A percentile compares a stretch with the other conserved stretches of the same genome.
phyloP scores from a whole-genome alignment of 2,888 invertebrate genomes.

The Drosophila lutescens region DNA sequence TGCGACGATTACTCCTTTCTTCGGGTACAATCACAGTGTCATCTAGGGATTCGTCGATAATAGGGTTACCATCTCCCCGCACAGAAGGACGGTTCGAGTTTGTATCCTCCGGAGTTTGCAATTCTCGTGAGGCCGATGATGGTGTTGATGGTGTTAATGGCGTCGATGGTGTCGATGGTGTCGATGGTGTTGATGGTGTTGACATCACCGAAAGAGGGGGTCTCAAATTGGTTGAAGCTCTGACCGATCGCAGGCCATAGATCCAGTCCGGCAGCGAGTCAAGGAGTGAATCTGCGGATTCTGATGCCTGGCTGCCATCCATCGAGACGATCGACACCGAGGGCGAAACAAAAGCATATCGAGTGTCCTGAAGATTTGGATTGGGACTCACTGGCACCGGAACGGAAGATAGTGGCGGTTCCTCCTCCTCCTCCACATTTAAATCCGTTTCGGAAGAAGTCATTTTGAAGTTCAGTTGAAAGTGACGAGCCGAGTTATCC shows the following conservation, averaged over 20 bases:
- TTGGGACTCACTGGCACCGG: slow-evolving; percentile 8
- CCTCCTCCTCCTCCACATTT: neutral
- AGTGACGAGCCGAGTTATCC: neutral
- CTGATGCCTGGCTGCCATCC: slow-evolving; percentile 3
- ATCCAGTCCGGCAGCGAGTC: neutral
- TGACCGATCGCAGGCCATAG: slow-evolving; percentile 7
- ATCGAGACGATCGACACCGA: slow-evolving; percentile 14
- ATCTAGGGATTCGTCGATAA: too few species aligned
- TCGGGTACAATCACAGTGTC: too few species aligned
- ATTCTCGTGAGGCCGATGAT: too few species aligned
- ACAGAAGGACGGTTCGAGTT: too few species aligned
- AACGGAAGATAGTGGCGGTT: neutral
- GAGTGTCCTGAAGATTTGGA: neutral
- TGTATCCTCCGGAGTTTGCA: too few species aligned
- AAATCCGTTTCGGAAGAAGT: slow-evolving; percentile 3
- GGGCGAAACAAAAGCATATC: neutral
- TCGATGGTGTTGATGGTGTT: neutral
- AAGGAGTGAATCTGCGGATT: neutral
- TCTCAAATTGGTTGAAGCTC: slow-evolving; percentile 19
- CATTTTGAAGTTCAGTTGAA: neutral
- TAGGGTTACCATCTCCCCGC: too few species aligned
- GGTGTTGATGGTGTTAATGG: neutral
- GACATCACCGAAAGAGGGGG: neutral
- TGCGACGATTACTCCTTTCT: neutral
- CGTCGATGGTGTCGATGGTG: neutral